A percentile compares a stretch with the other conserved stretches of the same genome.
Evolutionary conservation across 2,888 invertebrate genomes (phyloP).

Genomic region (Selenia dentaria): DNA sequence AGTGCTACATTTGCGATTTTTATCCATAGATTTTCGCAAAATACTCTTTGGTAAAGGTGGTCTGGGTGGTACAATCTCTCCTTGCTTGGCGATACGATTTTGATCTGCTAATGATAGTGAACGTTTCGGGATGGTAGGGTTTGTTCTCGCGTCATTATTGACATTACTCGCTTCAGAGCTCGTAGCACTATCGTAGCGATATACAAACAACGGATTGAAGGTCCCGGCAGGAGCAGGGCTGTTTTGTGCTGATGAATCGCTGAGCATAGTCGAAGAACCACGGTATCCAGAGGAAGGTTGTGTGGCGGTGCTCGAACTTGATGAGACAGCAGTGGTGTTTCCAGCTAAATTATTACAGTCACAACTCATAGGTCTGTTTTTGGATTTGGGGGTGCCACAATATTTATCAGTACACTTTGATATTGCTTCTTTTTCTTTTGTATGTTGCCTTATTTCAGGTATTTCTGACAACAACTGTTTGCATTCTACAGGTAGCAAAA

Average conservation of each 20-base stretch:
- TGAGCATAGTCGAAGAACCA: slow-evolving; percentile 92
- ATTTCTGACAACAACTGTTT: slow-evolving; percentile 91
- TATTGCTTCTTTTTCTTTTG: slow-evolving; percentile 79
- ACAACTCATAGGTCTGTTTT: slow-evolving; percentile 85
- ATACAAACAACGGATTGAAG: slow-evolving; percentile 91
- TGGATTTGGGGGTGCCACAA: slow-evolving; percentile 80
- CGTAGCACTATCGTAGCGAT: slow-evolving; percentile 91
- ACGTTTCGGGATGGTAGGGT: slow-evolving; percentile 87
- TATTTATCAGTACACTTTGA: slow-evolving; percentile 69
- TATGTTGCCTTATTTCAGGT: slow-evolving; percentile 89
- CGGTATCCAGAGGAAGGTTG: slow-evolving; percentile 94
- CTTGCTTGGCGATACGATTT: slow-evolving; percentile 67
- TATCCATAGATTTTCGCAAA: slow-evolving; percentile 86
- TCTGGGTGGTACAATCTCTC: slow-evolving; percentile 87
- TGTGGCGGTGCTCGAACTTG: slow-evolving; percentile 89
- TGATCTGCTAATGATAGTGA: slow-evolving; percentile 86
- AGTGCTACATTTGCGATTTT: slow-evolving; percentile 76
- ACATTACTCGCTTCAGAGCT: slow-evolving; percentile 90
- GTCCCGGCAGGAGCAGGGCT: slow-evolving; percentile 85
- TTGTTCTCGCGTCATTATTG: slow-evolving; percentile 78
- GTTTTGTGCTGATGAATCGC: slow-evolving; percentile 90
- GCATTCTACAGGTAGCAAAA: slow-evolving; percentile 94
- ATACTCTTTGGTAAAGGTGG: slow-evolving; percentile 90
- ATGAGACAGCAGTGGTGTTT: slow-evolving; percentile 84
- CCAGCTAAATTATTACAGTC: slow-evolving; percentile 83